Evolutionary conservation across 2,113 vertebrate genomes (phyloP), one percentile per base, ranked within the genome.

Genomic region (Collichthys lucidus): DNA sequence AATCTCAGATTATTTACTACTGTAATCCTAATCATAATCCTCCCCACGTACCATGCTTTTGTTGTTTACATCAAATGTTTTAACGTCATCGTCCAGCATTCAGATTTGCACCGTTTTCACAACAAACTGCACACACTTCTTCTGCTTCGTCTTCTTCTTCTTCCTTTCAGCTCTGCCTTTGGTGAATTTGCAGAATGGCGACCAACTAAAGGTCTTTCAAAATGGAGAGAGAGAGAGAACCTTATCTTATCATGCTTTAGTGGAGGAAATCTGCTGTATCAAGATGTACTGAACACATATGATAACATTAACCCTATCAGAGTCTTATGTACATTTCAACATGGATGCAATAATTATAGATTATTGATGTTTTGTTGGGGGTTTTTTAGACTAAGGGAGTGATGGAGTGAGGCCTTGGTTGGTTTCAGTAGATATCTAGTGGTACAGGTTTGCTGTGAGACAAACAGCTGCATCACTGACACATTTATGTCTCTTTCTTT

Each of bases 1-100:
- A 91, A 93, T 93, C 92, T 92, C 78, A 88, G 80, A 92, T 93
- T 90, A 91, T 90, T 40, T 90, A 80, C 89, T 62, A 80, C 86
- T 84, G 71, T 88, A 91, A 93, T 92, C 91, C 83, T 57, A 80
- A 80, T 87, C 87, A 73, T 92, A 94, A 93, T 93, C 89, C 80
- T 62, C 64, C 52, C 73, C 80, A 90, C 46, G 62, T 84, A 87
- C 75, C 82, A 86, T 85, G 85, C 89, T 89, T 92, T 89, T 92
- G 88, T 92, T 93, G 90, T 92, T 92, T 90, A 90, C 87, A 87
- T 89, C 66, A 85, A 86, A 87, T 84, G 69, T 73, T 87, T 82
- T 64, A 29, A 76, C 44, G n/a, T 70, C 61, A 50, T 63, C 46
- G 64, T 72, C 29, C 68, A 64, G 77, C 59, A 47, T 86, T 80